Base-by-base conservation (phyloP, 2,888 invertebrate genomes). In the Agrotis exclamationis region DNA sequence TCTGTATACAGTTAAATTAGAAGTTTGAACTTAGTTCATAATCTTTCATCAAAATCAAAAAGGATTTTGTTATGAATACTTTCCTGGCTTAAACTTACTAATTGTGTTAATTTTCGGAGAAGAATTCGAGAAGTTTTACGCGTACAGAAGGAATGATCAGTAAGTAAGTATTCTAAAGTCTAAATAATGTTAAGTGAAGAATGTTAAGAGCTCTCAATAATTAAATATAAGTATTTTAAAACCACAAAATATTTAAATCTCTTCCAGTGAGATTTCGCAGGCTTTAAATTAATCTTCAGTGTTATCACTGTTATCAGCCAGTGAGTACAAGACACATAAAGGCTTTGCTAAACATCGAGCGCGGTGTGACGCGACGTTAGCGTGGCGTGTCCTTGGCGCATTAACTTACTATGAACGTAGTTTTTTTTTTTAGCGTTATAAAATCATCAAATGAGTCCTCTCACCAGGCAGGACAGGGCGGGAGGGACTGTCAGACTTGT, bases 11-110 rank as follows among this genome's bases (percentile, higher is more conserved):
- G 14, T 56, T 33, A 56, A 56, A 59, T 24, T 28, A 14, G 1
- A 58, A 57, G 33, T 33, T 45, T 44, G n/a, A 45, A 51, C 14
- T 47, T 4, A 47, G n/a, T 48, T 56, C 20, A 56, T 62, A 44
- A 33, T 3, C n/a, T 28, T 44, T 2, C 13, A 18, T 2, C 9
- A n/a, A 44, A 48, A 28, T 28, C 5, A 22, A 1, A 33, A 22
- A 22, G 33, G 1, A 22, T 33, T 60, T 48, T 14, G 14, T 33
- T 45, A 16, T 0, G 4, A 28, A 24, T 45, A n/a, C 48, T 56
- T 63, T 24, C 20, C 6, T 16, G 44, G 28, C 62, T 48, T n/a
- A 16, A 70, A 33, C 56, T 56, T 56, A 56, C 14, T 56, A 56
- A 56, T 56, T 56, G 6, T 18, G 14, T 56, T 56, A 56, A 56